Evolutionary conservation across 2,113 vertebrate genomes (phyloP).

Genomic region (Propithecus coquereli): DNA sequence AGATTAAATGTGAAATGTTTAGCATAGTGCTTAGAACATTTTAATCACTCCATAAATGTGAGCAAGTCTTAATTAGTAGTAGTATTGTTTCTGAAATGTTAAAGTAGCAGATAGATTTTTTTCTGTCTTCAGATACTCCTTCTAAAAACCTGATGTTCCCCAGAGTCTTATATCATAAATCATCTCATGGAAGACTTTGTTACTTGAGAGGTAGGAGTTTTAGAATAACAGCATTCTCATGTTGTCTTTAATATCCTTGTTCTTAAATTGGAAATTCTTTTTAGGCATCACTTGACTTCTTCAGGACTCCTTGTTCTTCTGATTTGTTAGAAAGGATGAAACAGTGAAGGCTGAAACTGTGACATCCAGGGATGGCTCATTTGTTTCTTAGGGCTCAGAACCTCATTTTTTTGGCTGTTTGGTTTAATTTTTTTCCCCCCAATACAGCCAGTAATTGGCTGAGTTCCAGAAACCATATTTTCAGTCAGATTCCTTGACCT

Average conservation of each 20-base stretch:
- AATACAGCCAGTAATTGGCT: neutral
- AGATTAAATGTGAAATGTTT: neutral
- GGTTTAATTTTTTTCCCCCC: neutral
- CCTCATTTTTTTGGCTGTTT: neutral
- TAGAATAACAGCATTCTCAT: neutral
- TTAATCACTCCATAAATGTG: neutral
- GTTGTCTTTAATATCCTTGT: neutral
- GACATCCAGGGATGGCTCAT: neutral
- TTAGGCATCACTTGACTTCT: neutral
- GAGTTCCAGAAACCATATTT: neutral
- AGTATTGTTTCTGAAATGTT: constrained; percentile 35
- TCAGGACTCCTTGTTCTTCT: neutral
- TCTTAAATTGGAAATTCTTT: neutral
- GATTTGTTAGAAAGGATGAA: neutral
- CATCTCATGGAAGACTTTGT: neutral
- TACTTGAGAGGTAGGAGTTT: neutral
- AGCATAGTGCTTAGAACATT: neutral
- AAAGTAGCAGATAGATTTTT: neutral
- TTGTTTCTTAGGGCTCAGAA: neutral
- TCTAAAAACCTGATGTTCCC: neutral
- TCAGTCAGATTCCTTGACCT: constrained; percentile 23
- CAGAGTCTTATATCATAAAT: neutral
- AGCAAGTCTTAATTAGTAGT: neutral
- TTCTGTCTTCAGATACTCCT: neutral
- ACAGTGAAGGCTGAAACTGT: neutral